Conservation (phyloP, 2,888 invertebrate genomes). For the Malacosoma neustria region DNA sequence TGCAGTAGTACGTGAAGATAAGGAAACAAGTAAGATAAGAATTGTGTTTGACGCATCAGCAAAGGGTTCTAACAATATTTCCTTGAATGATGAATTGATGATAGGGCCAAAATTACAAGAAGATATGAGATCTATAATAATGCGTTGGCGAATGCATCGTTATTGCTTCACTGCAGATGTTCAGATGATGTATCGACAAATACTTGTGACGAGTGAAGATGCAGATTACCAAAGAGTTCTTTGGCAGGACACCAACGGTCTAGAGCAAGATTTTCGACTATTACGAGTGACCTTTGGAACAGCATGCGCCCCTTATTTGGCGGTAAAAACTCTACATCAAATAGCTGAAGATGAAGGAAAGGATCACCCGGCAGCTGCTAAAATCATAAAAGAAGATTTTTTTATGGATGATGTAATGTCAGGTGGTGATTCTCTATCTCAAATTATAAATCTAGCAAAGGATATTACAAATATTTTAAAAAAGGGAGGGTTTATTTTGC, state of each 20-base stretch:
- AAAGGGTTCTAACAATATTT: slow-evolving; percentile 1
- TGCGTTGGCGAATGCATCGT: slow-evolving; percentile 3
- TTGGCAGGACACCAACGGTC: neutral
- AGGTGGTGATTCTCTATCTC: too few species aligned
- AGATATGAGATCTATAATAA: slow-evolving; percentile 3
- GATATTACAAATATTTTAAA: slow-evolving; percentile 14
- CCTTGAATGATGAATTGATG: slow-evolving; percentile 7
- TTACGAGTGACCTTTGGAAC: slow-evolving; percentile 1
- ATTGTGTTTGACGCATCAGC: slow-evolving; percentile 14
- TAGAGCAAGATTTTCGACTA: neutral
- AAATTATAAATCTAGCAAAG: slow-evolving; percentile 7
- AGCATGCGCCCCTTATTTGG: neutral
- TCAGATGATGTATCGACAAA: slow-evolving; percentile 4
- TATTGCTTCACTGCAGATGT: slow-evolving; percentile 4
- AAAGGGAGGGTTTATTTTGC: slow-evolving; percentile 21
- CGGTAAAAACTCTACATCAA: too few species aligned
- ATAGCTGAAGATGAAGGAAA: too few species aligned
- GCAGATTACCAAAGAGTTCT: slow-evolving; percentile 3
- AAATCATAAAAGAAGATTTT: too few species aligned
- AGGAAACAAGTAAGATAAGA: slow-evolving; percentile 13
- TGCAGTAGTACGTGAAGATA: slow-evolving; percentile 15
- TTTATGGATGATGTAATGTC: too few species aligned
- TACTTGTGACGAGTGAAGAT: slow-evolving; percentile 2
- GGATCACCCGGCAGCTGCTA: too few species aligned
- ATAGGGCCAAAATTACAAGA: slow-evolving; percentile 5